Evolutionary conservation across 1,140 invertebrate species (phyloP), one percentile per base, ranked within the genome.

Genomic region (Gryllus bimaculatus): DNA sequence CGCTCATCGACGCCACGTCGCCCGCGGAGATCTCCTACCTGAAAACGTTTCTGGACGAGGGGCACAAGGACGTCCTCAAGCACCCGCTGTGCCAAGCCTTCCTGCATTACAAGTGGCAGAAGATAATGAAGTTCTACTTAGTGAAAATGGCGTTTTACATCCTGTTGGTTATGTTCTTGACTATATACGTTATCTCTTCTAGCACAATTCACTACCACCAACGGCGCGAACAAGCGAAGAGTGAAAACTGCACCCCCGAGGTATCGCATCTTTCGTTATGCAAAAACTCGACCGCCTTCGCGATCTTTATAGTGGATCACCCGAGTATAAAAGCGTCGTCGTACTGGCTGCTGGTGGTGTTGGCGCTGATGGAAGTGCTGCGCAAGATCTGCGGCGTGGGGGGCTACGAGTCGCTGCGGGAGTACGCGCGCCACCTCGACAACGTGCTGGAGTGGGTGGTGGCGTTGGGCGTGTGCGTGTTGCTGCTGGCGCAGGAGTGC

Each of bases 381-480:
- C 87, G 94, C 66, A 94, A 95, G 83, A 86, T 94, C 0, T 91
- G 93, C 79, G 92, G 92, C 2, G 91, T 94, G 15, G 90, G 91
- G 8, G 93, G 92, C 5, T 94, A 94, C 83, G 90, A 90, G 0
- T 92, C 92, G 0, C 88, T 93, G 12, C 89, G 87, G 81, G 92
- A 94, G 82, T 95, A 95, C 85, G 89, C 95, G 79, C 91, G 90
- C 48, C 93, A 95, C 81, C 90, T 91, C 26, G 93, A 95, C 81
- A 96, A 96, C 83, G 90, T 94, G 76, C 91, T 95, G 76, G 93
- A 95, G 83, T 95, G 93, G 93, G 93, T 92, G 80, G 92, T 95
- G 47, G 93, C 95, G 49, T 86, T 92, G 8, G 93, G 93, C 84
- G 94, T 93, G 0, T 93, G 92, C 80, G 90, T 93, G 48, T 93